phyloP scores from a whole-genome alignment of 2,113 vertebrate genomes.

The Austrofundulus limnaeus region DNA sequence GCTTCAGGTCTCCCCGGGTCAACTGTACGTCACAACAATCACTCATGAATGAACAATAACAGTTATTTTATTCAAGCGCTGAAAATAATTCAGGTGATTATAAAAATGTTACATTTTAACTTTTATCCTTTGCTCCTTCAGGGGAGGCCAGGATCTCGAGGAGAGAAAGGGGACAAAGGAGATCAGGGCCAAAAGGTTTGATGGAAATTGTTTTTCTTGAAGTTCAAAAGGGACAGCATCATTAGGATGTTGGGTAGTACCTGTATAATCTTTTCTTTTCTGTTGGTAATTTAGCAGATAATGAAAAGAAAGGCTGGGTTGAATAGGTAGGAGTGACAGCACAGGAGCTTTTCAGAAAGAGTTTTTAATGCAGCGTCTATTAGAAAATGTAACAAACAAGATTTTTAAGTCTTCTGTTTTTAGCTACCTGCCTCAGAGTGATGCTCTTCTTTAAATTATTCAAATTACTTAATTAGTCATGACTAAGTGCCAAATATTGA shows the following conservation, averaged over 20 bases:
- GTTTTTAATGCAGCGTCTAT: background rate
- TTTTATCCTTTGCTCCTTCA: constrained; percentile 44
- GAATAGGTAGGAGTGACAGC: background rate
- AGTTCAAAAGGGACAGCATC: background rate
- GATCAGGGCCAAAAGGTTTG: constrained; percentile 86
- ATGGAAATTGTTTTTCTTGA: background rate
- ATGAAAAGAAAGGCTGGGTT: background rate
- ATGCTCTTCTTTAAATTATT: too few relatives aligned
- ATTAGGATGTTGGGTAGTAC: background rate
- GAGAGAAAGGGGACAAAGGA: constrained; percentile 87
- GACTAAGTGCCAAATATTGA: too few relatives aligned
- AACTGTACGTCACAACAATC: constrained; percentile 75
- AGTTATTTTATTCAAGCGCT: background rate
- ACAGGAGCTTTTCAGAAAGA: background rate
- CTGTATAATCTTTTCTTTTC: background rate
- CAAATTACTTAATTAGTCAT: too few relatives aligned
- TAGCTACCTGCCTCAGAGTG: too few relatives aligned
- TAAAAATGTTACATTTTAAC: background rate
- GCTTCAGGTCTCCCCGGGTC: constrained; percentile 83
- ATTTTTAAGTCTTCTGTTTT: too few relatives aligned
- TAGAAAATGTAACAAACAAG: background rate
- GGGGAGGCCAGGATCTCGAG: constrained; percentile 88
- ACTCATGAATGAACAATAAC: background rate
- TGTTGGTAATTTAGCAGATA: background rate
- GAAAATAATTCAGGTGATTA: background rate